A percentile compares a stretch with the other conserved stretches of the same genome.
Evolutionary conservation across 2,888 invertebrate species (phyloP).

Genomic region (Harpalus rubripes): DNA sequence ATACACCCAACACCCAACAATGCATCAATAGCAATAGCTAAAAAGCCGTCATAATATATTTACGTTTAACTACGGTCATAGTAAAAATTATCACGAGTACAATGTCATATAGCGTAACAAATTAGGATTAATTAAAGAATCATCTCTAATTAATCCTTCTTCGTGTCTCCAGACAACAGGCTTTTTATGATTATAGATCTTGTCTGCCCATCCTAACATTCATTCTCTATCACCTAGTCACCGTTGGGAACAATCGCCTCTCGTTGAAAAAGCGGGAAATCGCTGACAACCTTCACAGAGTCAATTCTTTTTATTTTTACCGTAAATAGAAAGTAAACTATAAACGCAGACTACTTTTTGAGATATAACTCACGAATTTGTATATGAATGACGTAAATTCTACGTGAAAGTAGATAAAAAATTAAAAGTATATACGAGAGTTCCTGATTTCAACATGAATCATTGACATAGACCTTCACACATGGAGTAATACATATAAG

Average conservation of each 20-base stretch:
- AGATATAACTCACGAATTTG: constrained; percentile 18
- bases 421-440: background rate
- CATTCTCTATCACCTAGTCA: too few relatives aligned
- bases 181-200: too few relatives aligned
- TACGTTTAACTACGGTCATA: too few relatives aligned
- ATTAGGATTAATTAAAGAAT: background rate
- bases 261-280: background rate
- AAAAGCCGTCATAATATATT: too few relatives aligned
- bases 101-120: background rate
- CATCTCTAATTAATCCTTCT: constrained; percentile 4
- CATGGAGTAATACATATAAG: background rate
- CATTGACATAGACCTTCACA: constrained; percentile 44
- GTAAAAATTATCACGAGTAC: too few relatives aligned
- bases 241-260: too few relatives aligned
- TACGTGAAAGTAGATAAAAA: constrained; percentile 41
- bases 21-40: too few relatives aligned
- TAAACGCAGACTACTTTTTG: background rate
- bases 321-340: background rate
- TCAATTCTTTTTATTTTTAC: background rate
- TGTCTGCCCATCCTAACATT: too few relatives aligned
- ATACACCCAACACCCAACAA: too few relatives aligned
- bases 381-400: constrained; percentile 29
- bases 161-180: too few relatives aligned
- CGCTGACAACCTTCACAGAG: background rate
- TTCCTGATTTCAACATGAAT: constrained; percentile 1